phyloP scores from a whole-genome alignment of 1,140 invertebrate species.

The Lepidurus arcticus region DNA sequence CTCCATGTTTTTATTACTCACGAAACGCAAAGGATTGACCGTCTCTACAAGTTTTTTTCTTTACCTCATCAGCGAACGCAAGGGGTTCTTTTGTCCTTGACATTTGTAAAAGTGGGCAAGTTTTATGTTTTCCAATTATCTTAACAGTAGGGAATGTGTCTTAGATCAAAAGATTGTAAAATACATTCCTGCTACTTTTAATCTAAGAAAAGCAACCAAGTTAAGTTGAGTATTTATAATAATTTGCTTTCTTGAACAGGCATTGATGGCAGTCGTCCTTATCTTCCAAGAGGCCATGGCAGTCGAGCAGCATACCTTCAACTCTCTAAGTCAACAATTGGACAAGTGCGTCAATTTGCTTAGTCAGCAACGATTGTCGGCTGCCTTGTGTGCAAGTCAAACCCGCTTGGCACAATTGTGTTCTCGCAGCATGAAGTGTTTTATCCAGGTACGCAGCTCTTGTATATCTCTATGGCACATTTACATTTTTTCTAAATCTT shows the following conservation, averaged over 20 bases:
- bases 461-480: not conserved
- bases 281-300: slow-evolving; percentile 4
- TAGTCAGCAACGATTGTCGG: slow-evolving; percentile 16
- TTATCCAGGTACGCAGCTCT: not conserved
- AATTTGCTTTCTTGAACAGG: not conserved
- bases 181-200: no score
- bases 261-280: slow-evolving; percentile 8
- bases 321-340: slow-evolving; percentile 19
- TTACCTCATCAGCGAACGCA: no score
- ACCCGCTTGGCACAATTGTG: slow-evolving; percentile 8
- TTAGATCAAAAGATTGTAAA: no score
- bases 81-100: no score
- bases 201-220: no score
- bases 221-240: not conserved
- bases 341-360: slow-evolving; percentile 14
- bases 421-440: slow-evolving; percentile 6
- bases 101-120: no score
- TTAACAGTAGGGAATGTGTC: no score
- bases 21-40: no score
- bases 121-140: no score
- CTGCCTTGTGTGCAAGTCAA: not conserved
- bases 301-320: not conserved
- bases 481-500: not conserved
- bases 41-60: no score
- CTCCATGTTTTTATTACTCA: no score